These are phyloP conservation scores for Arge pagana DNA, from an alignment of 2,888 invertebrate species.

Conservation along the genomic window DNA sequence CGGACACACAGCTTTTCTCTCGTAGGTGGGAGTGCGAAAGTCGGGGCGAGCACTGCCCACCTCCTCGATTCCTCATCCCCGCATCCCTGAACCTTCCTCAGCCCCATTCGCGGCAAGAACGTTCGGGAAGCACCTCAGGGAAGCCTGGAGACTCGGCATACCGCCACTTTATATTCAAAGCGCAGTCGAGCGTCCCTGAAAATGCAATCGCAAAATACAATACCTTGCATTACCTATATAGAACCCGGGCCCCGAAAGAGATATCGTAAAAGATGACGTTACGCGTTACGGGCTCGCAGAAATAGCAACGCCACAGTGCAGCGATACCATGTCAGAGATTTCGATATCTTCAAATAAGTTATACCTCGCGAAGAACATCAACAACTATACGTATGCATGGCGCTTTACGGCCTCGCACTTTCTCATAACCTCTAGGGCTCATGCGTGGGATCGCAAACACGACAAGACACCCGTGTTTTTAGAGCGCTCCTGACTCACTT, in stretches of 20 bases:
- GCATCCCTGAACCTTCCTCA: too few species aligned
- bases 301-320: not conserved
- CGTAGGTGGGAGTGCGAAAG: too few species aligned
- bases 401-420: too few species aligned
- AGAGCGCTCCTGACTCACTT: too few species aligned
- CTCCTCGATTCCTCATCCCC: too few species aligned
- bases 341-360: constrained; percentile 12
- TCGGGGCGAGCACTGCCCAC: too few species aligned
- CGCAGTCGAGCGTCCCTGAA: constrained; percentile 53
- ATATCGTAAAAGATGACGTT: constrained; percentile 56
- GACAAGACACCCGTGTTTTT: too few species aligned
- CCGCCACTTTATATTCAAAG: constrained; percentile 55
- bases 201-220: constrained; percentile 58
- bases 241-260: constrained; percentile 38
- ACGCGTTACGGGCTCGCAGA: constrained; percentile 52
- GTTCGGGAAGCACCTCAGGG: constrained; percentile 13
- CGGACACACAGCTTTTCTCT: too few species aligned
- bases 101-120: not conserved
- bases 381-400: too few species aligned
- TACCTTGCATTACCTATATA: constrained; percentile 53
- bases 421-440: too few species aligned
- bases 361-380: too few species aligned
- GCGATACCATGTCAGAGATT: not conserved
- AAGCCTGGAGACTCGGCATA: constrained; percentile 12
- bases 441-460: too few species aligned